Conservation (phyloP, 2,113 vertebrate species). For the Scatophagus argus region DNA sequence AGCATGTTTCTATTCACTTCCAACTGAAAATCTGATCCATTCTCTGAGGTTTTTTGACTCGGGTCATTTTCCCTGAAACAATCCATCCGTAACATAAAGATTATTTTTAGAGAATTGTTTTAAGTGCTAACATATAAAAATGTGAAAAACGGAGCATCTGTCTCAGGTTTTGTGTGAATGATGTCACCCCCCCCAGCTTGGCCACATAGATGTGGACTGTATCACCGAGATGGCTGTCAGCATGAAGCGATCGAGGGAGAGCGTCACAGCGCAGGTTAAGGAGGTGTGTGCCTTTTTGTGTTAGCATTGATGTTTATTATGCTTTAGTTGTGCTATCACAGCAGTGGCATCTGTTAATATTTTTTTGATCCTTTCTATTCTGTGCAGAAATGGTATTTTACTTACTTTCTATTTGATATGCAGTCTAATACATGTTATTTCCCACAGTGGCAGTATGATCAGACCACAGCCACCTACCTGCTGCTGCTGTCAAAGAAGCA, state of each 20-base stretch:
- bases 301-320: neutral
- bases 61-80: neutral
- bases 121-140: neutral
- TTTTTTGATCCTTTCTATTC: neutral
- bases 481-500: slow-evolving; percentile 92
- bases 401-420: neutral
- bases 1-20: neutral
- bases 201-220: slow-evolving; percentile 93
- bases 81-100: neutral
- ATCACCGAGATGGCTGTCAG: slow-evolving; percentile 91
- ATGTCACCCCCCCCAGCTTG: slow-evolving; percentile 79
- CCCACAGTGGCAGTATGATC: slow-evolving; percentile 92
- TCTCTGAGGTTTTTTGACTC: neutral
- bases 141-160: neutral
- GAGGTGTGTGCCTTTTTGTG: slow-evolving; percentile 79
- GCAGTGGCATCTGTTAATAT: neutral
- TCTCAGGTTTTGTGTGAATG: slow-evolving; percentile 14
- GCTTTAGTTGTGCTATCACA: neutral
- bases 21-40: neutral
- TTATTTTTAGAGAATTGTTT: neutral
- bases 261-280: slow-evolving; percentile 85
- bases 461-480: slow-evolving; percentile 91
- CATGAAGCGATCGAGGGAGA: slow-evolving; percentile 86
- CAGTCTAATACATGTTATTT: slow-evolving; percentile 6
- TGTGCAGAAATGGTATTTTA: neutral